Evolutionary conservation across 1,140 invertebrate species (phyloP), one percentile per base, ranked within the genome.

Genomic region (Caenorhabditis remanei): DNA sequence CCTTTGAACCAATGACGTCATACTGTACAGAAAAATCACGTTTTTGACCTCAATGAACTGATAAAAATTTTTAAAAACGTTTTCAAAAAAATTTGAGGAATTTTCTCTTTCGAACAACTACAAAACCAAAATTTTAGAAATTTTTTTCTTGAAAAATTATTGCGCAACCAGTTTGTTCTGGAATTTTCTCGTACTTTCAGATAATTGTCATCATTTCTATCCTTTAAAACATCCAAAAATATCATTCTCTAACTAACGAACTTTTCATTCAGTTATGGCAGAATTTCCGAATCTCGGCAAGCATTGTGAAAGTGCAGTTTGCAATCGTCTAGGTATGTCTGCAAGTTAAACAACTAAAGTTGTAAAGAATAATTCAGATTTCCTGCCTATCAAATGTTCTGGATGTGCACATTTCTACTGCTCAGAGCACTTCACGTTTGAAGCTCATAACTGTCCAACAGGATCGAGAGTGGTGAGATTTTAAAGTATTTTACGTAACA

Each of bases 201-300:
- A 11, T 7, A 71, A 71, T 79, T 79, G 21, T 79, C 71, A 79
- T 79, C 71, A 79, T 79, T 79, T 79, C 71, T 50, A 43, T 24
- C 46, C n/a, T 79, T 79, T 79, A 79, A 19, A 79, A 24, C 11
- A 1, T 41, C 4, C 13, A 0, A 6, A 32, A 9, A n/a, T n/a
- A 71, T 6, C 19, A 9, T 19, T 4, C 41, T n/a, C 11, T 5
- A 43, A 46, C 14, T n/a, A 5, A 71, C n/a, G 4, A 16, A 46
- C 7, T 8, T 19, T 19, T 53, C 14, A 50, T 48, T 21, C 46
- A 53, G 46, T n/a, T 21, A 84, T 84, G 83, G 83, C 83, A 21
- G 83, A 84, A 43, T 84, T 84, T 21, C 83, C 83, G 24, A 65
- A 84, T 48, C 83, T 84, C 55, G 83, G 83, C 43, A 84, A 84